Percentiles rank a stretch among this genome's conserved stretches.
These are phyloP conservation scores for Hesperophylax magnus DNA, from an alignment of 1,140 invertebrate genomes.

Conservation along the genomic window DNA sequence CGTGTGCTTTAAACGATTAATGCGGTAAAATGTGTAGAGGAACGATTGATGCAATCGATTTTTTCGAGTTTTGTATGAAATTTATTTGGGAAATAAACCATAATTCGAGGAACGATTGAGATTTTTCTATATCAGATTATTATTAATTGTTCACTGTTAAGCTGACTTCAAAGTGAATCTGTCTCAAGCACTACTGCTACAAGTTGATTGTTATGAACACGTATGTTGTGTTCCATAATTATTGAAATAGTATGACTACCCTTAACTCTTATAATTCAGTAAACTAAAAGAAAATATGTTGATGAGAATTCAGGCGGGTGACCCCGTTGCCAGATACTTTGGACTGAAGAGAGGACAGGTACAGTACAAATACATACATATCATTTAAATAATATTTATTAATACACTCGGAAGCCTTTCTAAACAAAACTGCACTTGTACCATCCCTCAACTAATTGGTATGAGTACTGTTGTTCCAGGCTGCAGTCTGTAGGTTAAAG, in stretches of 20 bases:
- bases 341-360: conserved; percentile 97
- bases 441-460: background rate
- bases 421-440: background rate
- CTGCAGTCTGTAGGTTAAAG: background rate
- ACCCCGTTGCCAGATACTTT: conserved; percentile 98
- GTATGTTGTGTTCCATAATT: no score
- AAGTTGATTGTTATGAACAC: no score
- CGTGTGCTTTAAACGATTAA: no score
- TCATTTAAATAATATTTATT: background rate
- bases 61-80: no score
- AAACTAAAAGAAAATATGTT: conserved; percentile 99
- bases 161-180: no score
- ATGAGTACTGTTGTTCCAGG: background rate
- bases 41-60: no score
- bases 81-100: no score
- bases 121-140: no score
- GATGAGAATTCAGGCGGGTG: conserved; percentile 98
- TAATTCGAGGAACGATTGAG: no score
- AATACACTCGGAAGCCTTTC: background rate
- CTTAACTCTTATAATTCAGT: conserved; percentile 69
- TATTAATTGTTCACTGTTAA: no score
- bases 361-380: conserved; percentile 43
- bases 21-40: no score
- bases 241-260: conserved; percentile 56
- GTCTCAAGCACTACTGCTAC: no score